Conservation (phyloP, 2,113 vertebrate genomes). For the Anhinga rufa region DNA sequence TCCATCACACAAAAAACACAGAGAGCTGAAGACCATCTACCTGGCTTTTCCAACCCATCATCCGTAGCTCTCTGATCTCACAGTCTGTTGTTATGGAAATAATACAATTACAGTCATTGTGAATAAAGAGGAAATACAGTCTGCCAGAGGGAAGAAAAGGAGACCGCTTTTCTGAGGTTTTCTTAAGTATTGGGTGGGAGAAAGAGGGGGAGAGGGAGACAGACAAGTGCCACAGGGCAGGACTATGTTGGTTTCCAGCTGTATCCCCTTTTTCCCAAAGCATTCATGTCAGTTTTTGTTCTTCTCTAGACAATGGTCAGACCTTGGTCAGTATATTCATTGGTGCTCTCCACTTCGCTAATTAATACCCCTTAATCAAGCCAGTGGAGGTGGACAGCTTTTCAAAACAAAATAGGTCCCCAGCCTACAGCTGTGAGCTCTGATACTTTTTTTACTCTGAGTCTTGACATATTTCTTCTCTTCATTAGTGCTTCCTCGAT, state of each 20-base stretch:
- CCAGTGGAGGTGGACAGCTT: not conserved
- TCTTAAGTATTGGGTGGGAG: not conserved
- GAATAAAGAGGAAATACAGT: not conserved
- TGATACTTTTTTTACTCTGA: not conserved
- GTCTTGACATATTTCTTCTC: not conserved
- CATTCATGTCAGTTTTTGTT: not conserved
- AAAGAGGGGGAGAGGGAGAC: not conserved
- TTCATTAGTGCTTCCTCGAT: not conserved
- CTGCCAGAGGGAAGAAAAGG: not conserved
- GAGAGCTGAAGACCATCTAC: not conserved
- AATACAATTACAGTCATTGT: conserved; percentile 19
- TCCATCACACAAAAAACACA: not conserved
- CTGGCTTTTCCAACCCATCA: not conserved
- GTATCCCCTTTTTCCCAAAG: not conserved
- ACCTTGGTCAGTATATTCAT: not conserved
- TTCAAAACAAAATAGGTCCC: not conserved
- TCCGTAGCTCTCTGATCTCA: not conserved
- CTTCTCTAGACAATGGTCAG: not conserved
- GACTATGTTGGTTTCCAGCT: not conserved
- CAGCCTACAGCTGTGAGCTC: not conserved
- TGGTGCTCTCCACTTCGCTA: not conserved
- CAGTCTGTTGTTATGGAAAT: conserved; percentile 55
- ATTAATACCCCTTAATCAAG: not conserved
- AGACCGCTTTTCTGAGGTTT: not conserved
- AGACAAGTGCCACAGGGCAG: rapidly evolving